Base-by-base conservation (phyloP, 35 echinoderm and acorn worm species). In the Strongylocentrotus purpuratus region DNA sequence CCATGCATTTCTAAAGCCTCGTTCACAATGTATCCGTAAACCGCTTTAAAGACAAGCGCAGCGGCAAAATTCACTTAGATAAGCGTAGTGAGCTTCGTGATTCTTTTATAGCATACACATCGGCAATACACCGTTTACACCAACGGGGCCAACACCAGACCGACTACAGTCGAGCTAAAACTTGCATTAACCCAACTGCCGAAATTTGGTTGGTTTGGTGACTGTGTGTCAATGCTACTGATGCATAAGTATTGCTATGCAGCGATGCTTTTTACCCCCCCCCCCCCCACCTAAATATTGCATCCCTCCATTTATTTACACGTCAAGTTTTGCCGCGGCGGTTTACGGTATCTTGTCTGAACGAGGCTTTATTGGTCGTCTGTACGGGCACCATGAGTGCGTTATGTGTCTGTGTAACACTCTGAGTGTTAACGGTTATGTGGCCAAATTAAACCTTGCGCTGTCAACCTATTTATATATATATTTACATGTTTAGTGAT, bases 401-500 rank as follows among this genome's bases (percentile, higher is more conserved):
- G 20, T 78, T 78, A 78, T 7, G 61, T 78, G 22, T 78, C 65
- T 78, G 65, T 78, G 65, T 78, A 78, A n/a, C 65, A 28, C 65
- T 78, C 28, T n/a, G 4, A 78, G 65, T 78, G 65, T 78, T 5
- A 78, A 78, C 22, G 65, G 65, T 78, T 78, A 28, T 78, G 65
- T n/a, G 65, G 65, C 65, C 65, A 78, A 78, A 78, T 78, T 78
- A 78, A 78, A 78, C 65, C 65, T 78, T 78, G 65, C 65, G 20
- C 6, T n/a, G 65, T 28, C 4, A 2, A 28, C 65, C n/a, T 78
- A 5, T 5, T 14, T 55, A 55, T 55, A 55, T 12, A 41, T 78
- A 78, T 78, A n/a, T n/a, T 28, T 28, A n/a, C 22, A 25, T 78
- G 65, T 78, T 78, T 78, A 78, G 50, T 55, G 50, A 78, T n/a